Evolutionary conservation across 1,140 invertebrate genomes (phyloP), one percentile per base, ranked within the genome.

Genomic region (Gerris buenoi): DNA sequence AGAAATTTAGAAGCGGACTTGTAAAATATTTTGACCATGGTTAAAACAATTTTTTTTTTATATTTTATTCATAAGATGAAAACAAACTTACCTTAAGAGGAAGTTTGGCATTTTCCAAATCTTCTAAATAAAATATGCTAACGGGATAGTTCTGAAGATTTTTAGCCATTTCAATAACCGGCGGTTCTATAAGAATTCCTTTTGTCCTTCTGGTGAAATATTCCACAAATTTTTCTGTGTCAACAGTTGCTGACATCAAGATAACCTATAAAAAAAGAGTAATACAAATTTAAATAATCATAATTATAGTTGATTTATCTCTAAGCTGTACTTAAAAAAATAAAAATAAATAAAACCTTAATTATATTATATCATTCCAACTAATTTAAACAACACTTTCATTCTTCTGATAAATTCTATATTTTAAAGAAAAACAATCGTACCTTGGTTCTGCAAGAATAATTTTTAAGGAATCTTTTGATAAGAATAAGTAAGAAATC

Each of bases 401-500:
- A n/a, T n/a, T n/a, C n/a, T n/a, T n/a, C n/a, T n/a, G n/a, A n/a
- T n/a, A n/a, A n/a, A n/a, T n/a, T n/a, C n/a, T n/a, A n/a, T n/a
- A n/a, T n/a, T n/a, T n/a, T n/a, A n/a, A n/a, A n/a, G n/a, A n/a
- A n/a, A n/a, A n/a, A n/a, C n/a, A n/a, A n/a, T n/a, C n/a, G n/a
- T n/a, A 81, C 81, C 77, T 89, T 93, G 0, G 62, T 60, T 26
- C 58, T n/a, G 58, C 67, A 68, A 3, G 28, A 2, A 2, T 27
- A 22, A 25, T 10, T 85, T 57, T 82, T 81, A n/a, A 95, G 74
- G 18, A 95, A 77, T 64, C 89, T 90, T 67, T 88, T 85, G 0
- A 98, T 81, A 15, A 97, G 79, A 22, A 97, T 81, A 5, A 99
- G 75, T 2, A 97, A 78, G 75, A 99, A 96, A 83, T 88, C 95